These are phyloP conservation scores for Pseudomyrmex concolor DNA, from an alignment of 1,140 invertebrate species.

Conservation along the genomic window DNA sequence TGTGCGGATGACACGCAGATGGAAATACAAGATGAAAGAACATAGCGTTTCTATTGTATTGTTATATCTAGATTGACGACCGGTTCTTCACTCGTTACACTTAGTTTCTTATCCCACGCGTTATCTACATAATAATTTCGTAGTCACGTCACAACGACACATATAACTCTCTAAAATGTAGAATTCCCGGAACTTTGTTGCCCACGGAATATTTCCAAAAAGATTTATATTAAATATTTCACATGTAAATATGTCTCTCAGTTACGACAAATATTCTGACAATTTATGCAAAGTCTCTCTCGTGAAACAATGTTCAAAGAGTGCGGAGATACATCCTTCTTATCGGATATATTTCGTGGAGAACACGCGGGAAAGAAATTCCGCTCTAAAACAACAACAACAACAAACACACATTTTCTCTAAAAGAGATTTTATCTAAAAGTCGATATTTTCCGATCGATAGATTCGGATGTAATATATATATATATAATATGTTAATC, in stretches of 20 bases:
- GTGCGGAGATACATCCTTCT: background rate
- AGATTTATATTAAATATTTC: background rate
- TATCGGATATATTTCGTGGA: background rate
- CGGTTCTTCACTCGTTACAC: background rate
- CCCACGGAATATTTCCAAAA: background rate
- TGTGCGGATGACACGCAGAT: background rate
- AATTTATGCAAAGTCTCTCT: background rate
- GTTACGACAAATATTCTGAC: background rate
- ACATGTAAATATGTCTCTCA: background rate
- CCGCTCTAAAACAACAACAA: constrained; percentile 20
- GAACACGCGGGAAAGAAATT: background rate
- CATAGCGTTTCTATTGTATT: background rate
- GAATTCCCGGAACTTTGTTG: background rate
- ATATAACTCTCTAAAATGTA: constrained; percentile 57
- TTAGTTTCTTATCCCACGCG: background rate
- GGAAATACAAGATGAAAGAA: background rate
- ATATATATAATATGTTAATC: constrained; percentile 41
- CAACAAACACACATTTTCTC: constrained; percentile 57
- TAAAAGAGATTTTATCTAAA: constrained; percentile 48
- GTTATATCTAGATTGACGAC: background rate
- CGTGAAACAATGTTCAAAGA: too few relatives aligned
- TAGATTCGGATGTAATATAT: constrained; percentile 48
- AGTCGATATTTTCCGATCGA: constrained; percentile 45
- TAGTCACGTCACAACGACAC: constrained; percentile 54
- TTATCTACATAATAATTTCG: constrained; percentile 49